These are phyloP conservation scores for Prinia subflava DNA, from an alignment of 2,113 vertebrate genomes.

Conservation along the genomic window DNA sequence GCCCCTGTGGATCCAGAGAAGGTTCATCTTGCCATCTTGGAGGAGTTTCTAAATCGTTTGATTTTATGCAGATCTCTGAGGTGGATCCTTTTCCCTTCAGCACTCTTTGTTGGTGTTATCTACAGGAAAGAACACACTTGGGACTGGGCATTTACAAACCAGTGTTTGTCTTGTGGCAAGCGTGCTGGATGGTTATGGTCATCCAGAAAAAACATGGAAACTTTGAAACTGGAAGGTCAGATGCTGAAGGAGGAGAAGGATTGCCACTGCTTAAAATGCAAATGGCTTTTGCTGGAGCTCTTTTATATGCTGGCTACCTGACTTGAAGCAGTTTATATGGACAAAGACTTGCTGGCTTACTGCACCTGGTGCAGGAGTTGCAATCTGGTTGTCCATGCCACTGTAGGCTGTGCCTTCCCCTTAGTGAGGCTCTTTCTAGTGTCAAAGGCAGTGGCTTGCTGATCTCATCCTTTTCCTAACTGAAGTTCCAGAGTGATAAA, in stretches of 20 bases:
- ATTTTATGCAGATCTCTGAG: background rate
- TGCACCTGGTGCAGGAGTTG: background rate
- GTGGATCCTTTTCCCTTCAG: background rate
- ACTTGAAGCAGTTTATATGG: background rate
- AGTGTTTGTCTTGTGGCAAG: background rate
- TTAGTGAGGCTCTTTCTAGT: background rate
- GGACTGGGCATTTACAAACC: background rate
- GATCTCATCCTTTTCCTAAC: background rate
- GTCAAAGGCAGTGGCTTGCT: background rate
- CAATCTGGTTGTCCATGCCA: background rate
- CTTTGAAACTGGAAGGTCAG: background rate
- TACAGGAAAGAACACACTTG: background rate
- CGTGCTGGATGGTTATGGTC: fast-evolving
- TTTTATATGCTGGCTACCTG: background rate
- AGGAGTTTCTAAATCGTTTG: background rate
- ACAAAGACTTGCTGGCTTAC: background rate
- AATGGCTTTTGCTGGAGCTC: background rate
- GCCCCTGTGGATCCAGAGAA: background rate
- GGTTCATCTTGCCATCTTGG: background rate
- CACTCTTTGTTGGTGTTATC: background rate
- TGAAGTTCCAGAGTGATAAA: background rate
- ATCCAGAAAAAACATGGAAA: background rate
- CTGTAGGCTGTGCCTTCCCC: background rate
- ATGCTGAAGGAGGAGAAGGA: background rate
- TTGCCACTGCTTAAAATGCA: background rate